A percentile compares a stretch with the other conserved stretches of the same genome.
phyloP scores from a whole-genome alignment of 2,113 vertebrate species.

The Sapajus apella region DNA sequence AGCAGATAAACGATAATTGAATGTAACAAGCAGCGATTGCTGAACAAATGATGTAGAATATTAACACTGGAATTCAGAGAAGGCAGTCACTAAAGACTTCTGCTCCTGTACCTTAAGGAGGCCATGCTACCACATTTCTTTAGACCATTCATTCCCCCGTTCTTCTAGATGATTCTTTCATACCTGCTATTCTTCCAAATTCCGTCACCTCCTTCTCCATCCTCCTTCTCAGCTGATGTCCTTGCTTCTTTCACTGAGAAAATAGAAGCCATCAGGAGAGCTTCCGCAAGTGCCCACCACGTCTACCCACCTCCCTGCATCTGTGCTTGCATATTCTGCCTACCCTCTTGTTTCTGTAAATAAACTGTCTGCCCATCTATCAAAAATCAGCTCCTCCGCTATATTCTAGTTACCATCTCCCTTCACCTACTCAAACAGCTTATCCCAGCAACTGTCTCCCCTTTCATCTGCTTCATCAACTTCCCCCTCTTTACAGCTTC shows the following conservation, averaged over 20 bases:
- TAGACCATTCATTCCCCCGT: not conserved
- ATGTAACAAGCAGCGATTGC: not conserved
- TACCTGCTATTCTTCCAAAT: not conserved
- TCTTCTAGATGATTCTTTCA: not conserved
- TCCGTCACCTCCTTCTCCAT: not conserved
- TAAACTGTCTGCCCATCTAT: not conserved
- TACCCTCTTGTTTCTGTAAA: not conserved
- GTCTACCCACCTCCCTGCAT: not conserved
- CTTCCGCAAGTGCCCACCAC: not conserved
- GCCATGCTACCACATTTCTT: not conserved
- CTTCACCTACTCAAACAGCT: not conserved
- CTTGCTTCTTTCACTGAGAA: not conserved
- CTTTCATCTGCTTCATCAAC: not conserved
- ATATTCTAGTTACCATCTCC: not conserved
- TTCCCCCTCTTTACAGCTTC: not conserved
- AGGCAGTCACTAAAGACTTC: not conserved
- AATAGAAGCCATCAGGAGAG: slow-evolving; percentile 7
- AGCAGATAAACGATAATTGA: not conserved
- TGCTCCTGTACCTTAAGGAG: not conserved
- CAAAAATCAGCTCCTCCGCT: not conserved
- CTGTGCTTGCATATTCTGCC: not conserved
- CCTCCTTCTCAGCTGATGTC: slow-evolving; percentile 19
- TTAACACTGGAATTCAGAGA: not conserved
- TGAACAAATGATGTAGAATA: not conserved
- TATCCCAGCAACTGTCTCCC: not conserved